phyloP scores from a whole-genome alignment of 2,888 invertebrate genomes.

The Adineta ricciae region DNA sequence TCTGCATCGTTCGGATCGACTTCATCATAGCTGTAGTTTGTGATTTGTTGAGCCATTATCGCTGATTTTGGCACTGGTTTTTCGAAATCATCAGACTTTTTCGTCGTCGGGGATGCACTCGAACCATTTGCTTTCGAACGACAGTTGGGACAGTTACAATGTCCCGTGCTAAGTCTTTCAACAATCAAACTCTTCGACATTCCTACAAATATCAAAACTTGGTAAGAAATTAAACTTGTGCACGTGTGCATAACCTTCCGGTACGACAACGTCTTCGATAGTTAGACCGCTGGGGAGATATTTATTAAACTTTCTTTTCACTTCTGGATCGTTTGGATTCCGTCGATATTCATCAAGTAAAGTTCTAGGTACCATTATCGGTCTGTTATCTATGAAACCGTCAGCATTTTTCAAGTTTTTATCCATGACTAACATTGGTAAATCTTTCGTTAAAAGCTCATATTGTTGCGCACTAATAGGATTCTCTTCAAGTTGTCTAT shows the following conservation, averaged over 20 bases:
- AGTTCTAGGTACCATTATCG: neutral
- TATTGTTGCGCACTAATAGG: neutral
- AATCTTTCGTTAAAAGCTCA: neutral
- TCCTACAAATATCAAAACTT: no score
- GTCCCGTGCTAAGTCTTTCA: neutral
- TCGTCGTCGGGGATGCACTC: neutral
- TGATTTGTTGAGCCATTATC: neutral
- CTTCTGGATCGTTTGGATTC: neutral
- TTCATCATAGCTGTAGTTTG: neutral
- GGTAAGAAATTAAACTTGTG: neutral
- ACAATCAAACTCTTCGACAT: neutral
- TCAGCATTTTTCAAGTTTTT: neutral
- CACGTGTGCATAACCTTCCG: neutral
- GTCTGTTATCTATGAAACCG: neutral
- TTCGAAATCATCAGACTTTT: no score
- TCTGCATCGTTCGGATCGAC: neutral
- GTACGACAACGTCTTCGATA: no score
- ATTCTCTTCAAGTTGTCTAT: constrained; percentile 41
- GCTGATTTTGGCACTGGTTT: no score
- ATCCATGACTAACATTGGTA: neutral
- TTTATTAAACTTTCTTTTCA: no score
- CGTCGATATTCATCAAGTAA: neutral
- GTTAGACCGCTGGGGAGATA: no score
- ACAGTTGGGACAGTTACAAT: neutral
- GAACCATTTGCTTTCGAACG: neutral